phyloP scores from a whole-genome alignment of 1,140 invertebrate genomes.

The Halictus rubicundus region DNA sequence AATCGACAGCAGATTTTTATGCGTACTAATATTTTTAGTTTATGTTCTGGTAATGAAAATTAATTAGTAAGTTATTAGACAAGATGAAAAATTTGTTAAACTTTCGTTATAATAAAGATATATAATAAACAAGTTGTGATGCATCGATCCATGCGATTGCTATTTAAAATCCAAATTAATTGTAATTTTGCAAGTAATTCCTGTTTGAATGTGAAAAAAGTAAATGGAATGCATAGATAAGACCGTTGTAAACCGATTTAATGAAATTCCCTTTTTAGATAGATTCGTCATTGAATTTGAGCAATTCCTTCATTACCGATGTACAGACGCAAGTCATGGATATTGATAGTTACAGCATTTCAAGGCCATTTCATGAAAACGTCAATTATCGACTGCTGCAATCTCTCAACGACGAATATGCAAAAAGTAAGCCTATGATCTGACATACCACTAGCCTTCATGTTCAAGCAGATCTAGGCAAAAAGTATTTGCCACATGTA shows the following conservation, averaged over 20 bases:
- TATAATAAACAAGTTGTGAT: no score
- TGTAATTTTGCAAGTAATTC: no score
- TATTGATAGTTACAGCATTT: constrained; percentile 67
- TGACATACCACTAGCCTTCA: neutral
- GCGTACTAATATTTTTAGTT: no score
- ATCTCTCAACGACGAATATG: constrained; percentile 55
- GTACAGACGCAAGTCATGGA: constrained; percentile 66
- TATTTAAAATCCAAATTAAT: no score
- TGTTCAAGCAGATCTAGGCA: neutral
- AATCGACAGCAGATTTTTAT: no score
- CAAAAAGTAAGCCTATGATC: constrained; percentile 64
- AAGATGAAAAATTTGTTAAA: no score
- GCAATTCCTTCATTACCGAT: constrained; percentile 48
- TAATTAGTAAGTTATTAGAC: no score
- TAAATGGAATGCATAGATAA: neutral
- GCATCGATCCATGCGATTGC: no score
- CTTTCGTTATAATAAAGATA: no score
- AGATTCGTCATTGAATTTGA: constrained; percentile 63
- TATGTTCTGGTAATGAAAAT: no score
- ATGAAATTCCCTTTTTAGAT: constrained; percentile 68
- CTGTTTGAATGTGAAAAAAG: no score
- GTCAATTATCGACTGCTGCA: constrained; percentile 63
- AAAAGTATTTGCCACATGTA: neutral
- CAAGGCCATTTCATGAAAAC: constrained; percentile 63
- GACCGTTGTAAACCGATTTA: constrained; percentile 29